Evolutionary conservation across 2,113 vertebrate genomes (phyloP), one percentile per base, ranked within the genome.

Genomic region (Passer domesticus): DNA sequence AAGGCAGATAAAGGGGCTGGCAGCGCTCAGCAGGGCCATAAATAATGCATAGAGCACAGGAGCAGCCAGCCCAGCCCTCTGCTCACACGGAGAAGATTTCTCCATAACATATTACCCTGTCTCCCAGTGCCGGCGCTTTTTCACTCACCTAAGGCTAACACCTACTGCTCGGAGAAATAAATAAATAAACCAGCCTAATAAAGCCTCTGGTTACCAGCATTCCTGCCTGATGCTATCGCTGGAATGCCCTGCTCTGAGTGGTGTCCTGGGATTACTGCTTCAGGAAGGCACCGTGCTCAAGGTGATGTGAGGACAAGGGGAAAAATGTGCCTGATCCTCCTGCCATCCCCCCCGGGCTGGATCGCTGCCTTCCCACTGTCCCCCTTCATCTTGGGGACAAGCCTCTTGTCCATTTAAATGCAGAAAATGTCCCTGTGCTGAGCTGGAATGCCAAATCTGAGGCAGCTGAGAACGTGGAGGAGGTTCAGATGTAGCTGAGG

Each of bases 41-140:
- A 97, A 97, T 97, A 98, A 97, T 87, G 77, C 88, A 96, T 41
- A 37, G 90, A 87, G 88, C 76, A 60, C 80, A 30, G 93, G 74
- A 94, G 86, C 91, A 96, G 94, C 87, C 89, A 21, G 33, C 90
- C 89, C 77, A 76, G 64, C 78, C 87, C 87, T 96, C 90, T 92
- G 92, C 96, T 95, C 63, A 68, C 94, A 64, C 89, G 60, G 28
- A 46, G 81, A 74, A 86, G 80, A 64, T 87, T 85, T 91, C 94
- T 92, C 74, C 27, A 33, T 70, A 92, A 80, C 68, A 0, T 22
- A 79, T 84, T 50, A 33, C 89, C 82, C 76, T 76, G 46, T 72
- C 95, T 93, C 60, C 50, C 59, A 62, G 4, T 13, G 28, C 62
- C 4, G 6, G 33, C 4, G 6, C 37, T 67, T 88, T 64, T 67